Conservation (phyloP, 1,140 invertebrate species). For the Ceratina australensis region DNA sequence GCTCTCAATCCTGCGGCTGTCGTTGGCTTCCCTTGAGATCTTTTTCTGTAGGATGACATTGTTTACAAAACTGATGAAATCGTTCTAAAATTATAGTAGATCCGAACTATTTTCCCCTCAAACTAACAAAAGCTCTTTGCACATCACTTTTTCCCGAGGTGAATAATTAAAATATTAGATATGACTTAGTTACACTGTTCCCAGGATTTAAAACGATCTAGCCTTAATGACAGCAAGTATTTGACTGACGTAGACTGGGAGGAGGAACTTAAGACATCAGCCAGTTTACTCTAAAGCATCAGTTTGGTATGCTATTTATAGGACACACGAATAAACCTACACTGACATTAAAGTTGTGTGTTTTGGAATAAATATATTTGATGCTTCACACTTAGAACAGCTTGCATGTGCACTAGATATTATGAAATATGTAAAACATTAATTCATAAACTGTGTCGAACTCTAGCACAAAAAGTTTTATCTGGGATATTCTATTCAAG, state of each 20-base stretch:
- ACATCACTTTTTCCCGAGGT: conserved; percentile 12
- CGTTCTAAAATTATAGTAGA: conserved; percentile 11
- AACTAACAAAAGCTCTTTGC: not conserved
- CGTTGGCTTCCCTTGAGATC: conserved; percentile 75
- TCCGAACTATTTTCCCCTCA: not conserved
- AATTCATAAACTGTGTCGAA: conserved; percentile 3
- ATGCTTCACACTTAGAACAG: conserved; percentile 11
- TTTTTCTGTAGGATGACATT: conserved; percentile 76
- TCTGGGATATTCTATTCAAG: not conserved
- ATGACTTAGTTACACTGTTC: not conserved
- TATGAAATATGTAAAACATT: conserved; percentile 23
- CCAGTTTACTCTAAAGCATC: conserved; percentile 69
- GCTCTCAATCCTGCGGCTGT: conserved; percentile 77
- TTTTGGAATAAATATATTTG: conserved; percentile 51
- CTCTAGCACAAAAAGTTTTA: not conserved
- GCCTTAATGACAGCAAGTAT: conserved; percentile 72
- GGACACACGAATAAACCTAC: conserved; percentile 67
- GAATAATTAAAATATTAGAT: not conserved
- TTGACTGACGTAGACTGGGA: conserved; percentile 73
- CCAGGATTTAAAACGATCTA: conserved; percentile 42
- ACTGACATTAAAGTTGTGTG: conserved; percentile 64
- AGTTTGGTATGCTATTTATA: conserved; percentile 74
- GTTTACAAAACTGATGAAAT: conserved; percentile 42
- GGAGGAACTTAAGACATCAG: conserved; percentile 67
- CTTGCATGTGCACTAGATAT: conserved; percentile 27